These are phyloP conservation scores for Dryobotodes eremita DNA, from an alignment of 2,888 invertebrate genomes.

Conservation along the genomic window DNA sequence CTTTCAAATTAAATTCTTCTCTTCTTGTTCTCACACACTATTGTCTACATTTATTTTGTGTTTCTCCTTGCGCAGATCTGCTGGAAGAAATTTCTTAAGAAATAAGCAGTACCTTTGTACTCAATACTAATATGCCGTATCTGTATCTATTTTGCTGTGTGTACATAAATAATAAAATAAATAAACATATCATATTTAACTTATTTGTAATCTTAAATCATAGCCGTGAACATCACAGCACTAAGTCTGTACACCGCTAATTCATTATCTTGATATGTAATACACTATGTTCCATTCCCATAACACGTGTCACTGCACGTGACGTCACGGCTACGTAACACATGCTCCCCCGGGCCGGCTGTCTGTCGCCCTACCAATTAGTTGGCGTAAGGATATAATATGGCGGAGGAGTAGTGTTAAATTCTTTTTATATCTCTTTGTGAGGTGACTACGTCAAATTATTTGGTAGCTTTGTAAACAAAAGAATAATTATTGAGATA, in stretches of 20 bases:
- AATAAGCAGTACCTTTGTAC: too few species aligned
- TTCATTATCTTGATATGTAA: conserved; percentile 13
- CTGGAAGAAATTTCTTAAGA: too few species aligned
- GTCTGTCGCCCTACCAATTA: conserved; percentile 64
- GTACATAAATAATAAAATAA: too few species aligned
- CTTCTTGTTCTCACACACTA: too few species aligned
- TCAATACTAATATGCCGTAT: too few species aligned
- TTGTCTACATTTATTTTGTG: too few species aligned
- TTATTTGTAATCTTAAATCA: not conserved
- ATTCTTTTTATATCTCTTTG: conserved; percentile 4
- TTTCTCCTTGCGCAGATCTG: too few species aligned
- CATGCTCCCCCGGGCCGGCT: conserved; percentile 51
- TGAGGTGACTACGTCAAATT: not conserved
- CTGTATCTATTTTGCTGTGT: too few species aligned
- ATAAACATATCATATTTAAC: not conserved
- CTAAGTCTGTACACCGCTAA: not conserved
- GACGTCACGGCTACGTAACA: conserved; percentile 42
- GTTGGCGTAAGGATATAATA: conserved; percentile 19
- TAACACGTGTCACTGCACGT: conserved; percentile 21
- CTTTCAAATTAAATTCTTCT: too few species aligned
- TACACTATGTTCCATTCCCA: conserved; percentile 13
- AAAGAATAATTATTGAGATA: not conserved
- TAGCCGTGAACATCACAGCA: not conserved
- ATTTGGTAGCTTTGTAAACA: not conserved
- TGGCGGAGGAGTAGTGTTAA: not conserved